Evolutionary conservation across 2,797 vertebrate genomes (phyloP).

Genomic region (Onychomys arenicola): DNA sequence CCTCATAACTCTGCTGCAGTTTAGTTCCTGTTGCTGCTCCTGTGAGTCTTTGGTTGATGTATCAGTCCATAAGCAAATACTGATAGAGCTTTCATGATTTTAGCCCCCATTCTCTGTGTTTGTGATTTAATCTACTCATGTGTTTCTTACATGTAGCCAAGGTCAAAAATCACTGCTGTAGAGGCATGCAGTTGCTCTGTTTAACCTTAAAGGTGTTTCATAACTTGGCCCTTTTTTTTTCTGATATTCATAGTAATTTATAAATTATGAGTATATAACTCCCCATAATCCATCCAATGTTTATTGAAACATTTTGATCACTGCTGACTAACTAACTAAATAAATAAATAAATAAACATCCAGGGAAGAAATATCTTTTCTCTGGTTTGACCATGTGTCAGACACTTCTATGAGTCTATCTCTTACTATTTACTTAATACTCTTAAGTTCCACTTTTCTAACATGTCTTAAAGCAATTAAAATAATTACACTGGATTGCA

Average conservation of each 20-base stretch:
- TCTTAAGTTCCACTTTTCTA: not conserved
- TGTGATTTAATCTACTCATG: not conserved
- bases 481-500: constrained; percentile 10
- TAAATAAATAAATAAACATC: not conserved
- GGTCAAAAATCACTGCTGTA: not conserved
- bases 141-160: not conserved
- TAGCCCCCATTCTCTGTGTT: not conserved
- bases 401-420: not conserved
- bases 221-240: not conserved
- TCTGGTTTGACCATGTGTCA: not conserved
- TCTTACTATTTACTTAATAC: constrained; percentile 14
- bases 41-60: not conserved
- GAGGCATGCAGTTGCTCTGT: not conserved
- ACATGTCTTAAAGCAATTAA: not conserved
- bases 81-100: constrained; percentile 15
- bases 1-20: constrained; percentile 9
- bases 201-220: constrained; percentile 17
- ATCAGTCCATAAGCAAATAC: not conserved
- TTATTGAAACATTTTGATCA: constrained; percentile 21
- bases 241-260: constrained; percentile 8
- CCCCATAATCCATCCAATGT: constrained; percentile 19
- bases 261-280: constrained; percentile 33
- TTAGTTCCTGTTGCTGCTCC: not conserved
- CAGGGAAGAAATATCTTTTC: not conserved
- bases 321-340: not conserved